Evolutionary conservation across 2,797 vertebrate species (phyloP), one percentile per base, ranked within the genome.

Genomic region (Rhabdomys pumilio): DNA sequence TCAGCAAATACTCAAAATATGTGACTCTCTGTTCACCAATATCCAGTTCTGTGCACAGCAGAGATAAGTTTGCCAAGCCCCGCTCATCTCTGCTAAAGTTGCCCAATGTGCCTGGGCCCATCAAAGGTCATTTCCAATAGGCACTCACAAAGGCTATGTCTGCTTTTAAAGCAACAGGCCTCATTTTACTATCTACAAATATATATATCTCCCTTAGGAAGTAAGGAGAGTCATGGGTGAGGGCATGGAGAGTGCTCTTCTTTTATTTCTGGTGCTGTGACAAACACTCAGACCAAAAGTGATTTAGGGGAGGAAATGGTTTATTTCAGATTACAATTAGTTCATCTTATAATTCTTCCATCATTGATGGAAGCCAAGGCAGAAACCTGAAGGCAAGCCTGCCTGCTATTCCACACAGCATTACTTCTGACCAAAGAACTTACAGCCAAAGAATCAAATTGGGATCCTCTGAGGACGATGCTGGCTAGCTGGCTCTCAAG

Each of bases 31-130:
- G n/a, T 31, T 67, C 86, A 53, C 6, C 10, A 34, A 38, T 8
- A 47, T 1, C 1, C 34, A 11, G 38, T 53, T 38, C 41, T 14
- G 17, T 0, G 4, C 26, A 29, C 19, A 41, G 11, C 22, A 1
- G 38, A 63, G 26, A 63, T 14, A 67, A 7, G 50, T 6, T 8
- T 34, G 59, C 65, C 31, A 15, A 75, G 87, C 7, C 26, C 59
- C 77, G 57, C 1, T 67, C 7, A 79, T 57, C 91, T 81, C 93
- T 31, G 38, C 41, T 53, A 24, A 24, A 38, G 29, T 44, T 59
- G 75, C 34, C 67, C 61, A 34, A 86, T 2, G 6, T 12, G 41
- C 7, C 53, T 65, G 5, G 50, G 72, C 8, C 44, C 22, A 47
- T 59, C 59, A 20, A 2, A 0, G 17, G 2, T 22, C 47, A 75